Percentiles rank a stretch among this genome's conserved stretches.
Evolutionary conservation across 1,140 invertebrate genomes (phyloP).

Genomic region (Drepana arcuata): DNA sequence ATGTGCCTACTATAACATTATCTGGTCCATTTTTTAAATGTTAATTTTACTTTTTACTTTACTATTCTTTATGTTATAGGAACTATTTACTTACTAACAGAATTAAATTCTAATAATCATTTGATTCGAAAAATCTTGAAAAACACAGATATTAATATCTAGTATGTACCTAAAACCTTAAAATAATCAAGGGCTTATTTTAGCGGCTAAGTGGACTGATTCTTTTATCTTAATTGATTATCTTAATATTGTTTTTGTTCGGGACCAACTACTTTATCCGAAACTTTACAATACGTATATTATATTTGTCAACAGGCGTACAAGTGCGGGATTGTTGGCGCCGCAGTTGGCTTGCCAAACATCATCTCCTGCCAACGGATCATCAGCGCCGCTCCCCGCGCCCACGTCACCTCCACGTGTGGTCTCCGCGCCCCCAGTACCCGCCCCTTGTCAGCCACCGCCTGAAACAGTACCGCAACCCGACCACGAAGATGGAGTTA

Average conservation of each 20-base stretch:
- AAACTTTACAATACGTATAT: background rate
- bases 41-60: too few relatives aligned
- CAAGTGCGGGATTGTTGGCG: conserved; percentile 52
- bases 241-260: conserved; percentile 30
- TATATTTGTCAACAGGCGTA: conserved; percentile 47
- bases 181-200: background rate
- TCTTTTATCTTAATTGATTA: background rate
- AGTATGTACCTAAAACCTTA: background rate
- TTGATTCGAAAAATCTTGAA: too few relatives aligned
- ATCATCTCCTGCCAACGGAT: conserved; percentile 36
- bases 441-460: conserved; percentile 28
- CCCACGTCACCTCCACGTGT: conserved; percentile 54
- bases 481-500: conserved; percentile 55
- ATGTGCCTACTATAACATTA: background rate
- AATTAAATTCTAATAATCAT: too few relatives aligned
- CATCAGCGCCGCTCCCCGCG: conserved; percentile 43
- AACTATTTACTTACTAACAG: too few relatives aligned
- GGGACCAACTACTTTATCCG: too few relatives aligned
- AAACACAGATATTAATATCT: background rate
- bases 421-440: conserved; percentile 42
- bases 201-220: background rate
- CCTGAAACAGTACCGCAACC: conserved; percentile 44
- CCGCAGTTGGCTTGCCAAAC: conserved; percentile 53
- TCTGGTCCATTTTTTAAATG: too few relatives aligned
- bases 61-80: too few relatives aligned